Evolutionary conservation across 1,140 invertebrate genomes (phyloP).

Genomic region (Hestina assimilis): DNA sequence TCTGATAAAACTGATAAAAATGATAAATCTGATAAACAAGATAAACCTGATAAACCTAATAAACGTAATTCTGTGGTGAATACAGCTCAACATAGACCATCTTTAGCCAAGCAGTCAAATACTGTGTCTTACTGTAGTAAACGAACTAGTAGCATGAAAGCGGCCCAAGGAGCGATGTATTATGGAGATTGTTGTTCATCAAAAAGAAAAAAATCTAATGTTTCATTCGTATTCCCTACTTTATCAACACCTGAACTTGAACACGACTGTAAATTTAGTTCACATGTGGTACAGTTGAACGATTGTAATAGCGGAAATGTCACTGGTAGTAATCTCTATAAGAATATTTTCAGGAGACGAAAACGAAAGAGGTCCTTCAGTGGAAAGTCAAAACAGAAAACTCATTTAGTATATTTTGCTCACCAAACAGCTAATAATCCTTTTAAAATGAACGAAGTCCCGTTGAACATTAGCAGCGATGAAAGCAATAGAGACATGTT

Average conservation of each 20-base stretch:
- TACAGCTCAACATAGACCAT: conserved; percentile 4
- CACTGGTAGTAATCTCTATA: conserved; percentile 5
- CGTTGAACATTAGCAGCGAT: neutral
- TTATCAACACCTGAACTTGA: neutral
- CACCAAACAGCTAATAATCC: conserved; percentile 29
- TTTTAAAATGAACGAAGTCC: conserved; percentile 29
- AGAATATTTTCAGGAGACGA: conserved; percentile 29
- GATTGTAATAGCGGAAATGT: neutral
- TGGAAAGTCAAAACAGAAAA: conserved; percentile 35
- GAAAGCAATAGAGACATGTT: neutral
- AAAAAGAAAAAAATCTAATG: conserved; percentile 27
- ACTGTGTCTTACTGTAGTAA: conserved; percentile 15
- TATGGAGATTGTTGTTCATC: conserved; percentile 19
- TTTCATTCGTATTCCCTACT: conserved; percentile 32
- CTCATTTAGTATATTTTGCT: conserved; percentile 55
- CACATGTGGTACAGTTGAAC: too few species aligned
- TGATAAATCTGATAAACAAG: too few species aligned
- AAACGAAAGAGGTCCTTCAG: conserved; percentile 33
- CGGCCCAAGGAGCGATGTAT: neutral
- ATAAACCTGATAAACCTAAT: neutral
- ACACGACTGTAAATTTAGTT: neutral
- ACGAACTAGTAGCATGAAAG: neutral
- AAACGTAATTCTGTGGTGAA: conserved; percentile 18
- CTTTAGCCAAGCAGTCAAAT: conserved; percentile 3
- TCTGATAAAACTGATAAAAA: conserved; percentile 7